phyloP scores from a whole-genome alignment of 2,888 invertebrate genomes.

The Conops quadrifasciatus region DNA sequence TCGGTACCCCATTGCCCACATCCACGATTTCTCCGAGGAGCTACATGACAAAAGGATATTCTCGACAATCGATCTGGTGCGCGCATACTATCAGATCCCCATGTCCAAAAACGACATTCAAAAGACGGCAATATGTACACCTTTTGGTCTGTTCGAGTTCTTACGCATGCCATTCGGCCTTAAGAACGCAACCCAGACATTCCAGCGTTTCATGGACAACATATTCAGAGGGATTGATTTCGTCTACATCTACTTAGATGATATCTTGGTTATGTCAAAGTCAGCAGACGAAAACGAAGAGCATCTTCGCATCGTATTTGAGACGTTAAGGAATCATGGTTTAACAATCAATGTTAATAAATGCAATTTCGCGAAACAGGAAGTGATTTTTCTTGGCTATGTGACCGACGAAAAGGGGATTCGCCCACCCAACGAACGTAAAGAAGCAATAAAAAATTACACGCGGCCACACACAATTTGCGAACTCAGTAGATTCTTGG shows the following conservation, averaged over 20 bases:
- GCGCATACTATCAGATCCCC: conserved; percentile 58
- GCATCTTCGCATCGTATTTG: conserved; percentile 40
- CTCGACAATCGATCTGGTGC: conserved; percentile 35
- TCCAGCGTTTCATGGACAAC: conserved; percentile 55
- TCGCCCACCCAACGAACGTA: neutral
- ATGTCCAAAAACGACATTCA: conserved; percentile 51
- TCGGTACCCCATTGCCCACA: conserved; percentile 17
- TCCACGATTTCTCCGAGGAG: conserved; percentile 14
- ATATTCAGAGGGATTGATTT: conserved; percentile 47
- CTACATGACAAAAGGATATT: conserved; percentile 21
- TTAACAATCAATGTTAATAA: conserved; percentile 28
- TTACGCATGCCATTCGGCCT: conserved; percentile 45
- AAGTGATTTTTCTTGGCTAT: conserved; percentile 19
- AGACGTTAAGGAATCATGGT: conserved; percentile 35
- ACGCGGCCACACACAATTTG: conserved; percentile 14
- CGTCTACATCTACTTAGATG: conserved; percentile 49
- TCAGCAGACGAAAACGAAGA: conserved; percentile 40
- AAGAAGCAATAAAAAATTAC: conserved; percentile 13
- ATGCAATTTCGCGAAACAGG: conserved; percentile 29
- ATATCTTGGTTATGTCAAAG: conserved; percentile 47
- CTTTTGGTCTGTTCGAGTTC: conserved; percentile 57
- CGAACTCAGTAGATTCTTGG: conserved; percentile 7
- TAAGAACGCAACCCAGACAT: conserved; percentile 57
- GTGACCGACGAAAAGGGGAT: conserved; percentile 1
- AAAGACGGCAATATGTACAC: conserved; percentile 59